phyloP scores from a whole-genome alignment of 2,113 vertebrate species.

The Zapus hudsonius region DNA sequence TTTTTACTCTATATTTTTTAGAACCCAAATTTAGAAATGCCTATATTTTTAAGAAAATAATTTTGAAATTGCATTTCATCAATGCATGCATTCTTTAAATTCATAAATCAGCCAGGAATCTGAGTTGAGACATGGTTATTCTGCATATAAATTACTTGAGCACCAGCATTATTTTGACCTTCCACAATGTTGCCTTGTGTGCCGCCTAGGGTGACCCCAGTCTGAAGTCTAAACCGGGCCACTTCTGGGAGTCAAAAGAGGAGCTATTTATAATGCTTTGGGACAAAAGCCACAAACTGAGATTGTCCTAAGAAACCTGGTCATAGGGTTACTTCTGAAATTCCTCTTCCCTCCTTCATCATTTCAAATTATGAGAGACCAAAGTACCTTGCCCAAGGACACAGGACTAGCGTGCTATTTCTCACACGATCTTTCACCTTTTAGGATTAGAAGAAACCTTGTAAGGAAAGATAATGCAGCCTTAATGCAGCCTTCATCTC shows the following conservation, averaged over 20 bases:
- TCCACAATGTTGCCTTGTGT: background rate
- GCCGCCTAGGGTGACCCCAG: background rate
- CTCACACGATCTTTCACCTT: background rate
- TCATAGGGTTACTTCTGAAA: background rate
- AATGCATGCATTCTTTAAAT: background rate
- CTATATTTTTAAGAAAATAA: background rate
- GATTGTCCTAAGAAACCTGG: background rate
- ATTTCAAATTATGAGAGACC: background rate
- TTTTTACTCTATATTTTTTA: too few species aligned
- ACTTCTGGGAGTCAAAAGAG: constrained; percentile 9
- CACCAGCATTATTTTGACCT: background rate
- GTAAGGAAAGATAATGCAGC: background rate
- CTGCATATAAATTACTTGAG: background rate
- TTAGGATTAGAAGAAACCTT: background rate
- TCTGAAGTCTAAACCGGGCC: background rate
- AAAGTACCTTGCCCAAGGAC: background rate
- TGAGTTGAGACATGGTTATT: background rate
- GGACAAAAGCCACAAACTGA: background rate
- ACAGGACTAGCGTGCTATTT: background rate
- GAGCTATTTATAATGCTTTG: background rate
- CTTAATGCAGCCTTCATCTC: too few species aligned
- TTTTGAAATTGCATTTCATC: constrained; percentile 1
- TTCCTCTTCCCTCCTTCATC: background rate
- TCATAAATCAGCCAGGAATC: background rate
- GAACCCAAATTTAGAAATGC: background rate